Percentiles rank a stretch among this genome's conserved stretches.
These are phyloP conservation scores for Delia radicum DNA, from an alignment of 1,140 invertebrate species.

Conservation along the genomic window DNA sequence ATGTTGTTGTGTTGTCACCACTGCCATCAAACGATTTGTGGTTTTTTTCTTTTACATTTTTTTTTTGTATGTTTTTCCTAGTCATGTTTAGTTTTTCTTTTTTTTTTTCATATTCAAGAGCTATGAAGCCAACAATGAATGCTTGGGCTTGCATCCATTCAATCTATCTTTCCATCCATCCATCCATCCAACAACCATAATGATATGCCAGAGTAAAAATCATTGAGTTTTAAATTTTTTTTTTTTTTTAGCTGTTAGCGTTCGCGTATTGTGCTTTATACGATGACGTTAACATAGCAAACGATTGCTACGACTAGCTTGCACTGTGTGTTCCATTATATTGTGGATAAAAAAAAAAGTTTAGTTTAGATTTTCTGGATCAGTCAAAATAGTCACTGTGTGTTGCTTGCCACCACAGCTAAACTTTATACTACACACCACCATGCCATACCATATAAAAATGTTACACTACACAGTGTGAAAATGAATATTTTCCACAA, in stretches of 20 bases:
- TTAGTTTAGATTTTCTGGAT: not conserved
- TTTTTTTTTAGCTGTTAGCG: not conserved
- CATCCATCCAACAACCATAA: not conserved
- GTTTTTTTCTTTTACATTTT: not conserved
- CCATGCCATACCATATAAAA: not conserved
- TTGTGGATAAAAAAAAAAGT: no score
- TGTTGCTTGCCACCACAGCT: not conserved
- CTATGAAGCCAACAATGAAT: not conserved
- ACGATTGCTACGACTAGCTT: no score
- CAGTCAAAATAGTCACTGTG: not conserved
- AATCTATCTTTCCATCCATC: not conserved
- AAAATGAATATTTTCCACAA: conserved; percentile 19
- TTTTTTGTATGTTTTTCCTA: not conserved
- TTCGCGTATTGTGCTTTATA: not conserved
- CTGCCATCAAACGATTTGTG: not conserved
- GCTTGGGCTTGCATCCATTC: not conserved
- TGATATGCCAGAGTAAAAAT: no score
- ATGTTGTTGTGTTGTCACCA: not conserved
- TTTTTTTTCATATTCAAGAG: not conserved
- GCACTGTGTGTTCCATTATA: no score
- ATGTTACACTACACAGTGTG: conserved; percentile 17
- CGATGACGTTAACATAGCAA: no score
- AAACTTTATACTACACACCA: not conserved
- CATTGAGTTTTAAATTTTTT: not conserved
- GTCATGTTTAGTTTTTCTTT: not conserved